Evolutionary conservation across 2,888 invertebrate genomes (phyloP), one percentile per base, ranked within the genome.

Genomic region (Cancer borealis): DNA sequence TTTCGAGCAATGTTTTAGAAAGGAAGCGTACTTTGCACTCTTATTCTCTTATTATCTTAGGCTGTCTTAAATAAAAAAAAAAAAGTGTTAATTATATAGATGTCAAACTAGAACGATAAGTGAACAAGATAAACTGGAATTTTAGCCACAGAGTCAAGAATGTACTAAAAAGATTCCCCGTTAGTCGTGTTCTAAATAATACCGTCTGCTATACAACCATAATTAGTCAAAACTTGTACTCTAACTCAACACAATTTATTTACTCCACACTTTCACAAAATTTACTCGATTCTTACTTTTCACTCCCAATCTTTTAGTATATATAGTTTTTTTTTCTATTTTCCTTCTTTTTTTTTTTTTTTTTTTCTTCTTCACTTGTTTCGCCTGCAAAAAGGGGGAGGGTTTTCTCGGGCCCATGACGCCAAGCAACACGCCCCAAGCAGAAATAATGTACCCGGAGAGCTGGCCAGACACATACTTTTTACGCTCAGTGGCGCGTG

Each of bases 391-490:
- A 39, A 39, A 84, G 39, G 84, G 84, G 84, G 39, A 30, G 17
- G 30, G 39, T 39, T 84, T 84, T 39, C 84, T 39, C 39, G 84
- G 12, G 30, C 84, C 39, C 84, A 84, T 84, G 84, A 84, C 84
- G 84, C 84, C 14, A 84, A 17, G 39, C 84, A 84, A 84, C 84
- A 84, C 84, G 84, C 84, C 84, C 84, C 84, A 14, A 84, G 84
- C 84, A 84, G 84, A 84, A 84, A 84, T 84, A 84, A 84, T 84
- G 84, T 84, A 84, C 84, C 84, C 84, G 39, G 84, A 84, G 84
- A 84, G 84, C 84, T 84, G 12, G 84, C 84, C 84, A 84, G 84
- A 84, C 84, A 84, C 84, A 84, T 84, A 84, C 84, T 84, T 84
- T 84, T 84, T 84, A 84, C 84, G 84, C 84, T 84, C 84, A 84